A percentile compares a stretch with the other conserved stretches of the same genome.
Conservation (phyloP, 2,797 vertebrate genomes). For the Leptodactylus fallax region DNA sequence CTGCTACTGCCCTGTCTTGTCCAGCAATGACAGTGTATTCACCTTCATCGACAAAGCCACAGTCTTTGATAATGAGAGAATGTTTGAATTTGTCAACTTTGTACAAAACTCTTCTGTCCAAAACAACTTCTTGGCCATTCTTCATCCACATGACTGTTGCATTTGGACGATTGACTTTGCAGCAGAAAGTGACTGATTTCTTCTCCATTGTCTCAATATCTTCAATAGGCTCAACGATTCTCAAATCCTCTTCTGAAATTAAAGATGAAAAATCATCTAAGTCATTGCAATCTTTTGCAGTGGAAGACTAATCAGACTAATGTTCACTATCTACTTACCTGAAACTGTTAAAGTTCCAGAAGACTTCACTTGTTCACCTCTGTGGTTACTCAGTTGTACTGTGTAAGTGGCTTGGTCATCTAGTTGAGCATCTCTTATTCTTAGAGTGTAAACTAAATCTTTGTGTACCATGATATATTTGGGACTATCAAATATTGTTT, state of each 20-base stretch:
- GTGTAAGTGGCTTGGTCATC: constrained; percentile 86
- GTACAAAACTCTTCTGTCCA: constrained; percentile 87
- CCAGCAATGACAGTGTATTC: constrained; percentile 90
- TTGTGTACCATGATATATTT: constrained; percentile 94
- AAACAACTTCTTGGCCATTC: constrained; percentile 86
- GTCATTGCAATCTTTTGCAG: not conserved
- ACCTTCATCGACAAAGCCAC: constrained; percentile 90
- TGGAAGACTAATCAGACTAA: not conserved
- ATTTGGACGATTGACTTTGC: constrained; percentile 92
- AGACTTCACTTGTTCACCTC: constrained; percentile 89
- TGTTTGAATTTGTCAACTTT: constrained; percentile 94
- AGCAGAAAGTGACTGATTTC: constrained; percentile 91
- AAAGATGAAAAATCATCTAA: constrained; percentile 13
- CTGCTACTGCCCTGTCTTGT: constrained; percentile 88
- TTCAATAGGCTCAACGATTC: constrained; percentile 90
- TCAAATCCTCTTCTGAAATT: constrained; percentile 90
- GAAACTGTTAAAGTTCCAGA: constrained; percentile 84
- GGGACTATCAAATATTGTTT: constrained; percentile 92
- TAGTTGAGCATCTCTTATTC: constrained; percentile 86
- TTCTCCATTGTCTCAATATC: constrained; percentile 98
- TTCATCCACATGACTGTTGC: constrained; percentile 92
- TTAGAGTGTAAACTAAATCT: constrained; percentile 90
- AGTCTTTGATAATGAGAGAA: constrained; percentile 92
- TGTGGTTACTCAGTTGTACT: constrained; percentile 86
- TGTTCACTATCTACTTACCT: constrained; percentile 77